Evolutionary conservation across 2,888 invertebrate genomes (phyloP), one percentile per base, ranked within the genome.

Genomic region (Apamea sordens): DNA sequence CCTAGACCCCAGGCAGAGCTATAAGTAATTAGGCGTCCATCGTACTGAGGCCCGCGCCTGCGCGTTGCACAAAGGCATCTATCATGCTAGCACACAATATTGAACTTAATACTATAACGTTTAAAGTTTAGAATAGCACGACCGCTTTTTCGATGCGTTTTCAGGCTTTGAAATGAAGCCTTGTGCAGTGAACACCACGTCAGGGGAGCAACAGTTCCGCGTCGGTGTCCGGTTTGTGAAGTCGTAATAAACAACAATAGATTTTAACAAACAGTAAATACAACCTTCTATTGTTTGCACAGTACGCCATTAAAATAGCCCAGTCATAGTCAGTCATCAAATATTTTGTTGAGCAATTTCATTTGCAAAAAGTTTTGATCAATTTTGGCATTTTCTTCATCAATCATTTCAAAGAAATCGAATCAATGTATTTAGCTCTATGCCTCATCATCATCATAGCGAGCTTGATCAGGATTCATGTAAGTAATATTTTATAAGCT

Each of bases 391-490:
- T 41, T 83, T 70, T 63, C 36, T 15, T 64, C 36, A 32, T 64
- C 18, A 65, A 28, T 50, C 0, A 47, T 56, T 56, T 32, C 8
- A 36, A 32, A 70, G 8, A 41, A 72, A 77, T 68, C 73, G 36
- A 11, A 36, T 65, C 36, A 53, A 84, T 85, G 86, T 85, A 79
- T 77, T 82, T 85, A 65, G 77, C 82, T 36, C 28, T 85, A n/a
- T 86, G 79, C 2, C 73, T 85, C 21, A 95, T 96, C 86, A 94
- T 96, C 76, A 94, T 96, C 73, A 93, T 96, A 82, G 96, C 96
- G 70, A 96, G 96, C 92, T 94, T 95, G 91, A 93, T 96, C 91
- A 93, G 94, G 89, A 91, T 96, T 82, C 94, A 95, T 91, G 96
- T 96, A 95, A 95, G 95, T 95, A 10, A 15, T 63, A 65, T 15